Evolutionary conservation across 2,113 vertebrate genomes (phyloP).

Genomic region (Uria aalge): DNA sequence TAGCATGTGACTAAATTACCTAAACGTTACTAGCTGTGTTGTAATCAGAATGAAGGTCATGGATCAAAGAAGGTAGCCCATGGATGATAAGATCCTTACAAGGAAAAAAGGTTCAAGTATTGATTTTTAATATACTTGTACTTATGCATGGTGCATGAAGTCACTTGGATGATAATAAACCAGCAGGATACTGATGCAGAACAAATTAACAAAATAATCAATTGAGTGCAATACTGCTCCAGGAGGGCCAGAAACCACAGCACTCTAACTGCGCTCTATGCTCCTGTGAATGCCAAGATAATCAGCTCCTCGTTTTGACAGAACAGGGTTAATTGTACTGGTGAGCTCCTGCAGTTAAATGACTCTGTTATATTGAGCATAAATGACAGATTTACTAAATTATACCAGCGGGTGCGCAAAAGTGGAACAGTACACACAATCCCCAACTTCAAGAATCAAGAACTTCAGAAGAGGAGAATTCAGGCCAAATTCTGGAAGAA

Average conservation of each 20-base stretch:
- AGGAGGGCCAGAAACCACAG: not conserved
- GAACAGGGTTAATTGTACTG: slow-evolving; percentile 47
- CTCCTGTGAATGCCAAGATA: slow-evolving; percentile 42
- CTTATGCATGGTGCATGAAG: slow-evolving; percentile 28
- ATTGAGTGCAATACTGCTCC: slow-evolving; percentile 14
- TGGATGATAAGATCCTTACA: slow-evolving; percentile 7
- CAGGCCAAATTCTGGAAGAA: not conserved
- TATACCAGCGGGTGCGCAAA: not conserved
- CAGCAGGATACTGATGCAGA: slow-evolving; percentile 51
- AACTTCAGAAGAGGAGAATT: not conserved
- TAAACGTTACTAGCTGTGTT: not conserved
- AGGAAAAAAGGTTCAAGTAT: slow-evolving; percentile 38
- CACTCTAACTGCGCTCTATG: not conserved
- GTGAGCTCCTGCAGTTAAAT: slow-evolving; percentile 35
- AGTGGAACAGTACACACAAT: not conserved
- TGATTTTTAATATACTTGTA: slow-evolving; percentile 61
- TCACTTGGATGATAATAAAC: slow-evolving; percentile 47
- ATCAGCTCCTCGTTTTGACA: slow-evolving; percentile 31
- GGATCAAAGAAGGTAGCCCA: not conserved
- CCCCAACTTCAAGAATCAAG: not conserved
- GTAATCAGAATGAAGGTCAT: not conserved
- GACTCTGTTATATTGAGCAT: not conserved
- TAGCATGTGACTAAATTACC: not conserved
- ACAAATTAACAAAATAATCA: slow-evolving; percentile 68
- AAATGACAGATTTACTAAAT: slow-evolving; percentile 31